Base-by-base conservation (phyloP, 2,113 vertebrate genomes). In the Phoxinus phoxinus region DNA sequence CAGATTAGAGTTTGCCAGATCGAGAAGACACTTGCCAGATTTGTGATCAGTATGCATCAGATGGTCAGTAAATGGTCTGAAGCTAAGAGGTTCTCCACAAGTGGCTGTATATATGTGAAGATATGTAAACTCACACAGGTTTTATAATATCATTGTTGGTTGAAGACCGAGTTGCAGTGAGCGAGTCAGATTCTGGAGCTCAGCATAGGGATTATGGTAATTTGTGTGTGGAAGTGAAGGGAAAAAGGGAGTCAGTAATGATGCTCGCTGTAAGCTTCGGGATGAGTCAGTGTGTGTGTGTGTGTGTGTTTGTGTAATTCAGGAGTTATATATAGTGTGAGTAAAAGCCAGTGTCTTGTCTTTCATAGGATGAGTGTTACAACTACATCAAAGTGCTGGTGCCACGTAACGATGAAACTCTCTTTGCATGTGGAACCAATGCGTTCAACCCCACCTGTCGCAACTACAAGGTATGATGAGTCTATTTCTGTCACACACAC, bases 311-410 rank as follows among this genome's bases (percentile, higher is more conserved):
- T 13, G 58, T 37, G 12, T 61, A 35, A 78, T 72, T 41, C 27
- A 41, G 46, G 19, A 75, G 63, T 73, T 78, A 19, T 35, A 41
- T 86, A 27, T 58, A 30, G 41, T 67, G 44, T 35, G 73, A 75
- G 0, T 92, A 88, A 92, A 86, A 76, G 84, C 48, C 69, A 80
- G 73, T 82, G 84, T 75, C 88, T 87, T 87, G 59, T 58, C 46
- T 88, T 88, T 67, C 30, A 87, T 93, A 98, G 97, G 97, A 97
- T 0, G 97, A 97, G 90, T 97, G 97, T 89, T 96, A 98, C 95
- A 98, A 98, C 92, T 98, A 98, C 89, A 97, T 98, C 88, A 96
- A 97, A 71, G 97, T 98, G n/a, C 94, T 98, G 72, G 95, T 97
- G 48, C 96, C 95, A 0, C 96, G 95, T 30, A 95, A 97, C 10